Evolutionary conservation across 2,113 vertebrate species (phyloP), one percentile per base, ranked within the genome.

Genomic region (Motacilla tschutschensis): DNA sequence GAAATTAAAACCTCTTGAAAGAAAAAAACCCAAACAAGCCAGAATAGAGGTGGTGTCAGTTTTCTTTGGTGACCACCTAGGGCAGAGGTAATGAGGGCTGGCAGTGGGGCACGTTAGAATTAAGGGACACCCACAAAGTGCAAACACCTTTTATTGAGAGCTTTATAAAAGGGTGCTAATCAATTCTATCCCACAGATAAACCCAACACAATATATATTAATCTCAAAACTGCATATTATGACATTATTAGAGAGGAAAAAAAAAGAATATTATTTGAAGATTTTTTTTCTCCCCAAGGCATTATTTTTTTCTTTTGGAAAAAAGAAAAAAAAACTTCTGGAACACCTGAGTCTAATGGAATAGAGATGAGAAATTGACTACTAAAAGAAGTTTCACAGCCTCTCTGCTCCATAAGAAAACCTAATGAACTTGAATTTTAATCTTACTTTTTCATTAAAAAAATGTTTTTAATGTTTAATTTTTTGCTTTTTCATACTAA

Each of bases 401-500:
- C n/a, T 79, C 47, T 73, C 55, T 82, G 31, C 43, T 94, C 79
- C 73, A 10, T n/a, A 58, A 94, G 36, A 73, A 90, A 89, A 79
- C 33, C 17, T 79, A 82, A 90, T 55, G 51, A 73, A 79, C 55
- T 78, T 63, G 59, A 82, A 58, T 67, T 86, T 83, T 64, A 57
- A 79, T 72, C 41, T 80, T 64, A 62, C 38, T 73, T 91, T 83
- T 83, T 47, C 51, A 14, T 31, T 31, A 36, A 66, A 69, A 70
- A 83, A 63, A 64, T 15, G 26, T 88, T 87, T 82, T 93, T 87
- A 84, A 91, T 63, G 41, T 79, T 80, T 92, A 85, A 73, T 94
- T 89, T 90, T 83, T 83, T 92, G 53, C 57, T 87, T 92, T 94
- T 89, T 57, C 71, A 78, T 41, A 11, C n/a, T 74, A 89, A 93